Conservation (phyloP, 2,113 vertebrate species). For the Ctenomys sociabilis region DNA sequence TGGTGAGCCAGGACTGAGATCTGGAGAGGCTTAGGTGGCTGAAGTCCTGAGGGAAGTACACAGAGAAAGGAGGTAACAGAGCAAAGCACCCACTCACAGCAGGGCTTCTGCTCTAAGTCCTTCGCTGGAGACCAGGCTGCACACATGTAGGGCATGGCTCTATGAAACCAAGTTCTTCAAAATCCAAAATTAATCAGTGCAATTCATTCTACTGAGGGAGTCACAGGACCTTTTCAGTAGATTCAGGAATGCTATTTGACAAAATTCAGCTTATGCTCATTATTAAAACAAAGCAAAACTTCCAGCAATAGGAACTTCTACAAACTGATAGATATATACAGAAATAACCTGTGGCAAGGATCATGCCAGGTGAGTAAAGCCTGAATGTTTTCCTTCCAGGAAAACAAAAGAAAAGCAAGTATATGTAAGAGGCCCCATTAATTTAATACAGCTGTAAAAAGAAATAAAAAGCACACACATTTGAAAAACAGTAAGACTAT, state of each 20-base stretch:
- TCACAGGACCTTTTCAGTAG: neutral
- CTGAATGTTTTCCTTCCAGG: neutral
- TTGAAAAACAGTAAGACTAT: neutral
- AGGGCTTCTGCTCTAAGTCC: neutral
- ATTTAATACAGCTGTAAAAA: neutral
- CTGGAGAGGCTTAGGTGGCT: neutral
- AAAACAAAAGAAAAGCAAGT: neutral
- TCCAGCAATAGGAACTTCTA: neutral
- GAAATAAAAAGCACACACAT: neutral
- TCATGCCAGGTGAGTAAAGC: neutral
- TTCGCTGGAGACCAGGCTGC: neutral
- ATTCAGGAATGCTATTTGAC: neutral
- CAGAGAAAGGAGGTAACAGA: neutral
- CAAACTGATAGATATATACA: neutral
- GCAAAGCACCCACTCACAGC: neutral
- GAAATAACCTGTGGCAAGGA: neutral
- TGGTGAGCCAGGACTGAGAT: neutral
- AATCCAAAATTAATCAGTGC: neutral
- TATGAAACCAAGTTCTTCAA: neutral
- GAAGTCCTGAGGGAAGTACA: neutral
- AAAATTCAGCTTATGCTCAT: neutral
- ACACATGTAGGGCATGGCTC: neutral
- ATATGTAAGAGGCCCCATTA: neutral
- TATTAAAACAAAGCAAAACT: conserved; percentile 35
- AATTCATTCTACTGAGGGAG: neutral